Conservation (phyloP, 2,888 invertebrate genomes). For the Aplocera efformata region DNA sequence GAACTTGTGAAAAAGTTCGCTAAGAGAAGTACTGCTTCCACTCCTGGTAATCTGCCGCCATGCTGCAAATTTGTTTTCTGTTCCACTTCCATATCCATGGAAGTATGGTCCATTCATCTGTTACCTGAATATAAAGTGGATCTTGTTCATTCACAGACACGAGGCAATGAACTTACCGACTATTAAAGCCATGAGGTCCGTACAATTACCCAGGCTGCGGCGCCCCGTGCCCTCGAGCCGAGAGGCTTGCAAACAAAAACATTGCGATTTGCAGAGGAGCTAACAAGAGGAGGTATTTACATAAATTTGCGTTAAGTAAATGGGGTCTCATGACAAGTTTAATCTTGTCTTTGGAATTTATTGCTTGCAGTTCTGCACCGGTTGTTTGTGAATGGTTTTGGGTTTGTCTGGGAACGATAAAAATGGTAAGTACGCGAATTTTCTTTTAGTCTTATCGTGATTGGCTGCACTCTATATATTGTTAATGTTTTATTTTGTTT, state of each 20-base stretch:
- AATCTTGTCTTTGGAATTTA: slow-evolving; percentile 77
- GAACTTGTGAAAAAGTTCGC: no score
- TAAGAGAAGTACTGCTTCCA: no score
- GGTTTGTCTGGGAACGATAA: slow-evolving; percentile 8
- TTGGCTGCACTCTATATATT: no score
- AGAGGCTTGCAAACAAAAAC: slow-evolving; percentile 55
- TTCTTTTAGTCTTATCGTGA: slow-evolving; percentile 2
- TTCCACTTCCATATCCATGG: no score
- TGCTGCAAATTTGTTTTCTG: no score
- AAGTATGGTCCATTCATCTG: no score
- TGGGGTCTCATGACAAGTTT: slow-evolving; percentile 78
- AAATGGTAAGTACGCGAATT: slow-evolving; percentile 8
- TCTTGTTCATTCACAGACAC: no score
- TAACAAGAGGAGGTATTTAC: slow-evolving; percentile 72
- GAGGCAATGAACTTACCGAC: no score
- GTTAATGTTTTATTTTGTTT: no score
- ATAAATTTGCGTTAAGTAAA: slow-evolving; percentile 80
- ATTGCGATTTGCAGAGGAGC: slow-evolving; percentile 43
- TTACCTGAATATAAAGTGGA: no score
- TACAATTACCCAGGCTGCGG: slow-evolving; percentile 26
- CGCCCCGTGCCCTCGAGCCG: slow-evolving; percentile 40
- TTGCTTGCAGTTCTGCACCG: slow-evolving; percentile 48
- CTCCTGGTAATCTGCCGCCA: no score
- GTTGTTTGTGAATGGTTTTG: neutral
- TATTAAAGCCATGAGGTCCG: slow-evolving; percentile 1